Conservation (phyloP, 2,797 vertebrate species). For the Myripristis murdjan region DNA sequence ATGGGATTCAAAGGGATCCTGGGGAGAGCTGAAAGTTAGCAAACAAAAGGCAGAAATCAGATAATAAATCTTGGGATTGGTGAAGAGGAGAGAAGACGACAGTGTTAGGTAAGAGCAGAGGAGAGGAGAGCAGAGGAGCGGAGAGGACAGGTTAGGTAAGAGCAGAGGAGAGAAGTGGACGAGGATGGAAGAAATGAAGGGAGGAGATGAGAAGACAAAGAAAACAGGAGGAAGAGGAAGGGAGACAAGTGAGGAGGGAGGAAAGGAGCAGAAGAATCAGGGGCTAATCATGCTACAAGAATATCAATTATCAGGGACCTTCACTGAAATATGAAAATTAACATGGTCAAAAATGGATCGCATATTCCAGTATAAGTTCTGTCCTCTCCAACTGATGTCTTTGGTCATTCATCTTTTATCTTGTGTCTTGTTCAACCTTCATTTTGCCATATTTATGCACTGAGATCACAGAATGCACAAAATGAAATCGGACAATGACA, state of each 20-base stretch:
- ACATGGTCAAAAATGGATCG: too few relatives aligned
- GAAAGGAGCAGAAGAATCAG: too few relatives aligned
- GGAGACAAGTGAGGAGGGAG: too few relatives aligned
- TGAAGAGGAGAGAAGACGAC: not conserved
- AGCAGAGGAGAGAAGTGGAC: not conserved
- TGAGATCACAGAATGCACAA: not conserved
- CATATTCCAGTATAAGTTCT: too few relatives aligned
- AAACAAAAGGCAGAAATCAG: conserved; percentile 35
- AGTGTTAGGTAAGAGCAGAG: not conserved
- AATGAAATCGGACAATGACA: too few relatives aligned
- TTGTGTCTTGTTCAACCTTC: not conserved
- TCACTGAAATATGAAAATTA: too few relatives aligned
- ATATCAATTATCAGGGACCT: too few relatives aligned
- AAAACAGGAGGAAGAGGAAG: not conserved
- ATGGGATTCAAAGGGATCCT: conserved; percentile 1
- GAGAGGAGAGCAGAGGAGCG: not conserved
- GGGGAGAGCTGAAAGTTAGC: conserved; percentile 17
- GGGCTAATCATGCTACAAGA: too few relatives aligned
- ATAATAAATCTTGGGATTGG: not conserved
- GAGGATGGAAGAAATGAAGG: not conserved
- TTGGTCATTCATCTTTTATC: not conserved
- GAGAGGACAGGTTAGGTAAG: too few relatives aligned
- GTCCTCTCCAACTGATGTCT: too few relatives aligned
- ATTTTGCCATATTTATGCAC: not conserved
- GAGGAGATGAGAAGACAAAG: too few relatives aligned